Percentiles rank a stretch among this genome's conserved stretches.
phyloP scores from a whole-genome alignment of 2,113 vertebrate species.

The Sula dactylatra region DNA sequence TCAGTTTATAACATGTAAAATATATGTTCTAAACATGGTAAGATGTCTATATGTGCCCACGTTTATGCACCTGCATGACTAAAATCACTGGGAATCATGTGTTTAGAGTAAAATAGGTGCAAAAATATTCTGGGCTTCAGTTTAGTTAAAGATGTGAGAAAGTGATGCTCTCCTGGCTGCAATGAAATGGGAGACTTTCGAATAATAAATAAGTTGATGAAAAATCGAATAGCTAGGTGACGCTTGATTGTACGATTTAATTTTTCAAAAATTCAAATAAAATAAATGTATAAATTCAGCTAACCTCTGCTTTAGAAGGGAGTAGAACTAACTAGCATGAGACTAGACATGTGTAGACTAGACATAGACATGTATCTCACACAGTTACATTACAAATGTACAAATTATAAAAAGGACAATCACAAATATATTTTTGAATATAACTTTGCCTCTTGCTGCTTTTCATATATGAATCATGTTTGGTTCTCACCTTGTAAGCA shows the following conservation, averaged over 20 bases:
- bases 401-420: background rate
- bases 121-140: background rate
- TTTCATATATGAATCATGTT: background rate
- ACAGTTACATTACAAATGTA: background rate
- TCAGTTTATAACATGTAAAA: background rate
- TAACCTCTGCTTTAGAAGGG: background rate
- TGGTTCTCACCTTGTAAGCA: background rate
- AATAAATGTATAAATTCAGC: background rate
- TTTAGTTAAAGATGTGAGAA: background rate
- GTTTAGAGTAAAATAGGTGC: background rate
- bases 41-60: background rate
- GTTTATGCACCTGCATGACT: background rate
- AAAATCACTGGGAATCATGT: accelerated
- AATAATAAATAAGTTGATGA: background rate
- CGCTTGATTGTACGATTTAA: background rate
- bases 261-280: background rate
- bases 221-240: background rate
- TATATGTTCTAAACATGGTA: background rate
- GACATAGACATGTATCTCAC: background rate
- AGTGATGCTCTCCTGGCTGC: background rate
- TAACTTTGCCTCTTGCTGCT: background rate
- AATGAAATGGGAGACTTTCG: background rate
- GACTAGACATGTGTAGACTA: background rate
- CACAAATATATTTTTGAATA: background rate
- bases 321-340: background rate